Conservation (phyloP, 2,888 invertebrate genomes). For the Sturmia bella region DNA sequence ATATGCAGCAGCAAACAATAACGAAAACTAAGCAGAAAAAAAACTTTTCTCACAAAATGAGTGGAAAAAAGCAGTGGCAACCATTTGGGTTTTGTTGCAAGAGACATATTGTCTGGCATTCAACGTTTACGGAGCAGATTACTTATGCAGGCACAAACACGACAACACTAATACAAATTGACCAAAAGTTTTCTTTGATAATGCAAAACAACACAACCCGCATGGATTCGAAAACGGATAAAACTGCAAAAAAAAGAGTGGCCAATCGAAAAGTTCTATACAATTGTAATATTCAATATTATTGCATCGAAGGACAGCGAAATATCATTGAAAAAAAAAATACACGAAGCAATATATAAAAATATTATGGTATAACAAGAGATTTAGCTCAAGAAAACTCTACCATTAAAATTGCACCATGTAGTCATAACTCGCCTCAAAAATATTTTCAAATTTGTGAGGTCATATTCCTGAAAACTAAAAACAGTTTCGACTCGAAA, state of each 20-base stretch:
- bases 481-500: no score
- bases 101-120: conserved; percentile 67
- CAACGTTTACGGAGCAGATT: conserved; percentile 60
- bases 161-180: conserved; percentile 28
- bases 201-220: conserved; percentile 22
- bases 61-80: conserved; percentile 47
- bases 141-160: conserved; percentile 36
- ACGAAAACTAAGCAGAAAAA: conserved; percentile 27
- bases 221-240: conserved; percentile 24
- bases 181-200: conserved; percentile 44
- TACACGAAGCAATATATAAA: no score
- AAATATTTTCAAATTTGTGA: no score
- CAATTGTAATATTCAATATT: neutral
- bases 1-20: conserved; percentile 45
- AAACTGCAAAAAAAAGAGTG: conserved; percentile 6
- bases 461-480: no score
- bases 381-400: no score
- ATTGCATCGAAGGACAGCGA: no score
- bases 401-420: no score
- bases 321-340: no score
- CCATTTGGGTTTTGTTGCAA: conserved; percentile 44
- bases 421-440: no score
- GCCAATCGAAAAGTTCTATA: neutral
- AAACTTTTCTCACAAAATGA: neutral
- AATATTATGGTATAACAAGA: no score